Evolutionary conservation across 2,888 invertebrate species (phyloP).

Genomic region (Idaea straminata): DNA sequence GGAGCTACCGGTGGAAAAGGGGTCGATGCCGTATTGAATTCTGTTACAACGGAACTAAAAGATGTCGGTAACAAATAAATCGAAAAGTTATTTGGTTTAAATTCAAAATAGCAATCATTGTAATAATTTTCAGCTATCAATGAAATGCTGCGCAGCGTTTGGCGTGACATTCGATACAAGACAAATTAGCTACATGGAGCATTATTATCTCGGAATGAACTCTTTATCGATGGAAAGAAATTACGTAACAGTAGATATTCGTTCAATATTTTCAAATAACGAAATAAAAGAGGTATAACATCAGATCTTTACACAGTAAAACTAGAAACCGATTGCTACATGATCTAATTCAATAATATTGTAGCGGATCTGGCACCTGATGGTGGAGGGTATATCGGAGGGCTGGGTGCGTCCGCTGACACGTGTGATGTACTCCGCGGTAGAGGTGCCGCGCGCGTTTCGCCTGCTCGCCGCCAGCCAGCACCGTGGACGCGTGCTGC

Average conservation of each 20-base stretch:
- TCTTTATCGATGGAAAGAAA: constrained; percentile 23
- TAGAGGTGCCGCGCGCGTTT: constrained; percentile 46
- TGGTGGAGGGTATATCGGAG: constrained; percentile 48
- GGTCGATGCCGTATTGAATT: constrained; percentile 38
- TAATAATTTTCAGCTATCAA: constrained; percentile 24
- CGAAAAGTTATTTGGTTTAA: constrained; percentile 21
- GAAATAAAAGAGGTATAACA: neutral
- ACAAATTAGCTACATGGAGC: constrained; percentile 32
- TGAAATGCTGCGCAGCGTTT: constrained; percentile 19
- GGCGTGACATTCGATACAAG: constrained; percentile 30
- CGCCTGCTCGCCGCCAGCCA: constrained; percentile 44
- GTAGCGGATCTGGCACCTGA: constrained; percentile 39
- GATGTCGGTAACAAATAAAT: constrained; percentile 34
- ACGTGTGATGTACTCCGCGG: constrained; percentile 40
- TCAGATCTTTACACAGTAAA: constrained; percentile 19
- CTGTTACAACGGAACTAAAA: constrained; percentile 40
- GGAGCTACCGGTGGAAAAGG: constrained; percentile 40
- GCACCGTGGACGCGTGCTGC: constrained; percentile 51
- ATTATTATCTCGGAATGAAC: constrained; percentile 35
- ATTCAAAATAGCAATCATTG: neutral
- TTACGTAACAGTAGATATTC: constrained; percentile 34
- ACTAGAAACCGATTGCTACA: constrained; percentile 34
- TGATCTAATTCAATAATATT: constrained; percentile 43
- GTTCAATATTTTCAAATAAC: constrained; percentile 28
- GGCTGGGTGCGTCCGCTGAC: constrained; percentile 57